A percentile compares a stretch with the other conserved stretches of the same genome.
These are phyloP conservation scores for Pipistrellus pygmaeus DNA, from an alignment of 2,797 vertebrate species.

Conservation along the genomic window DNA sequence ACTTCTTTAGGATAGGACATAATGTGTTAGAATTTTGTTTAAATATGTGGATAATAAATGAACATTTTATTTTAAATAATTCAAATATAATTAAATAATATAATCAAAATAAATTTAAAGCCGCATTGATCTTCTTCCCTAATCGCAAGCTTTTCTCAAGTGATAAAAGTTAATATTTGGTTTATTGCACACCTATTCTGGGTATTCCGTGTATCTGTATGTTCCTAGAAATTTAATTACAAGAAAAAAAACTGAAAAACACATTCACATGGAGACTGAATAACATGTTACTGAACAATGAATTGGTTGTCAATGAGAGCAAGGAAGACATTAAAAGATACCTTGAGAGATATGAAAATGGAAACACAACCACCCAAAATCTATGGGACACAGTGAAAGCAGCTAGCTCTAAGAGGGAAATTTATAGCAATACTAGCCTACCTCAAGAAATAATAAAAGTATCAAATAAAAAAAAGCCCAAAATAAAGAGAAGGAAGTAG, in stretches of 20 bases:
- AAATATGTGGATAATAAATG: constrained; percentile 15
- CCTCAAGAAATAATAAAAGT: neutral
- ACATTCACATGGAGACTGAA: neutral
- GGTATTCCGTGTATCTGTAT: neutral
- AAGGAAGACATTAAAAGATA: neutral
- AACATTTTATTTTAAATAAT: constrained; percentile 18
- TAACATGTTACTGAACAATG: neutral
- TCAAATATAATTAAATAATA: neutral
- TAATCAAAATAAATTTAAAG: neutral
- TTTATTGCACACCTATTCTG: neutral
- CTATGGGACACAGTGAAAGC: neutral
- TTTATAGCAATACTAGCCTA: neutral
- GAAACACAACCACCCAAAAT: neutral
- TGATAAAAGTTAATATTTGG: neutral
- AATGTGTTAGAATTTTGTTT: constrained; percentile 20
- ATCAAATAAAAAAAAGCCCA: neutral
- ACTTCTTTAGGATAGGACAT: neutral
- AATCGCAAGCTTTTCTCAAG: neutral
- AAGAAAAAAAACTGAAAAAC: neutral
- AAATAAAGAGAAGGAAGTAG: neutral
- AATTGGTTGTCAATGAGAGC: neutral
- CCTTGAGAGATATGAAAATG: neutral
- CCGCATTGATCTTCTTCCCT: neutral
- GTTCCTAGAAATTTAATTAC: neutral
- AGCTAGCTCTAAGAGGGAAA: neutral